phyloP scores from a whole-genome alignment of 2,113 vertebrate species.

The human (Homo sapiens) region DNA sequence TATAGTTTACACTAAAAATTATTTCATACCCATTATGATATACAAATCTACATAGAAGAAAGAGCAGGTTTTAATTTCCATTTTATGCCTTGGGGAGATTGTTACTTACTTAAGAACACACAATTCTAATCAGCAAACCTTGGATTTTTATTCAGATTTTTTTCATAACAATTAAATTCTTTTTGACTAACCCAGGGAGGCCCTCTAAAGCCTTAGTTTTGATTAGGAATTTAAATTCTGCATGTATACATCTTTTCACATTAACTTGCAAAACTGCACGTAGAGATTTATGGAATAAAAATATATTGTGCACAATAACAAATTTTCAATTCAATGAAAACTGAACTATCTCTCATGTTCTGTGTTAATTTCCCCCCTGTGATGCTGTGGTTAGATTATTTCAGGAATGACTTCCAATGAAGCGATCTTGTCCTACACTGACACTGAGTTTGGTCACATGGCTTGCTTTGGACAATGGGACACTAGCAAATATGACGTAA shows the following conservation, averaged over 20 bases:
- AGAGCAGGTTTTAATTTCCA: neutral
- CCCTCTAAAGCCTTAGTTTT: neutral
- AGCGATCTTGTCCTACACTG: neutral
- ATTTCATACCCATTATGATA: neutral
- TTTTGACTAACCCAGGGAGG: neutral
- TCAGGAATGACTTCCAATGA: neutral
- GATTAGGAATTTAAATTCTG: neutral
- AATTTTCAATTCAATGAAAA: constrained; percentile 11
- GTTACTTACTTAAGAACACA: neutral
- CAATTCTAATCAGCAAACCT: neutral
- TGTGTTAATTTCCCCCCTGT: neutral
- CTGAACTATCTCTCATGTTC: neutral
- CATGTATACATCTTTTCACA: neutral
- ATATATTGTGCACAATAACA: neutral
- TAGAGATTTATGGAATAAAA: neutral
- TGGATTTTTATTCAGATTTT: neutral
- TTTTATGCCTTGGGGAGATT: neutral
- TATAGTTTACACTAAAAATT: neutral
- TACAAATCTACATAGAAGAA: neutral
- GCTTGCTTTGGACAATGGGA: neutral
- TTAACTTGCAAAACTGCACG: neutral
- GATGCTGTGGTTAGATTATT: neutral
- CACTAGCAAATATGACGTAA: neutral
- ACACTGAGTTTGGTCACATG: neutral
- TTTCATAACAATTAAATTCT: neutral